Conservation (phyloP, 1,140 invertebrate genomes). For the Eumaeus atala region DNA sequence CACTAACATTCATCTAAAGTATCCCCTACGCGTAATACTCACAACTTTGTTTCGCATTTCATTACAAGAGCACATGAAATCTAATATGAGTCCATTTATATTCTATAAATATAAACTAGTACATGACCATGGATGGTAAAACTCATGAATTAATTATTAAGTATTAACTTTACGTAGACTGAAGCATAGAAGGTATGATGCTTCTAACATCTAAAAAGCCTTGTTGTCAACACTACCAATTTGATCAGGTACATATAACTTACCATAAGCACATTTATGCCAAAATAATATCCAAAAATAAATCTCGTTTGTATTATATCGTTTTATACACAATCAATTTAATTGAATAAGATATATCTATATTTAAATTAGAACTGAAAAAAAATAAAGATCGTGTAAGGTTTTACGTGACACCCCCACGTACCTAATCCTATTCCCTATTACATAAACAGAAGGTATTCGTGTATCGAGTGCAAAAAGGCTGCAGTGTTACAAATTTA, state of each 20-base stretch:
- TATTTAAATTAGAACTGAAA: slow-evolving; percentile 3
- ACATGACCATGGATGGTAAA: slow-evolving; percentile 30
- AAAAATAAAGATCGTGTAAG: neutral
- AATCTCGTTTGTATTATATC: slow-evolving; percentile 42
- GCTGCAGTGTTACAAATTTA: slow-evolving; percentile 23
- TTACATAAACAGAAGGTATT: slow-evolving; percentile 25
- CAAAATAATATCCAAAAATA: slow-evolving; percentile 51
- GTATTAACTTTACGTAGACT: slow-evolving; percentile 18
- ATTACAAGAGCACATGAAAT: slow-evolving; percentile 21
- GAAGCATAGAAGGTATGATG: slow-evolving; percentile 46
- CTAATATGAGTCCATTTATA: slow-evolving; percentile 26
- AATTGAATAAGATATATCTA: slow-evolving; percentile 36
- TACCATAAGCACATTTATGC: slow-evolving; percentile 56
- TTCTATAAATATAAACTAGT: slow-evolving; percentile 20
- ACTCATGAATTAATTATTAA: slow-evolving; percentile 20
- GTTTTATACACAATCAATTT: slow-evolving; percentile 44
- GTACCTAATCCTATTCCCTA: slow-evolving; percentile 21
- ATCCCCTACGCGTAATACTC: neutral
- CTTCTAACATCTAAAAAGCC: slow-evolving; percentile 62
- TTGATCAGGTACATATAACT: slow-evolving; percentile 51
- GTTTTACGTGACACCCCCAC: neutral
- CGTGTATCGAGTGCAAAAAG: slow-evolving; percentile 18
- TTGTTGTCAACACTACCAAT: slow-evolving; percentile 49
- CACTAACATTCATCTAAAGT: slow-evolving; percentile 28
- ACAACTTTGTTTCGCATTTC: slow-evolving; percentile 3